Evolutionary conservation across 2,888 invertebrate genomes (phyloP), one percentile per base, ranked within the genome.

Genomic region (Torymus auratus): DNA sequence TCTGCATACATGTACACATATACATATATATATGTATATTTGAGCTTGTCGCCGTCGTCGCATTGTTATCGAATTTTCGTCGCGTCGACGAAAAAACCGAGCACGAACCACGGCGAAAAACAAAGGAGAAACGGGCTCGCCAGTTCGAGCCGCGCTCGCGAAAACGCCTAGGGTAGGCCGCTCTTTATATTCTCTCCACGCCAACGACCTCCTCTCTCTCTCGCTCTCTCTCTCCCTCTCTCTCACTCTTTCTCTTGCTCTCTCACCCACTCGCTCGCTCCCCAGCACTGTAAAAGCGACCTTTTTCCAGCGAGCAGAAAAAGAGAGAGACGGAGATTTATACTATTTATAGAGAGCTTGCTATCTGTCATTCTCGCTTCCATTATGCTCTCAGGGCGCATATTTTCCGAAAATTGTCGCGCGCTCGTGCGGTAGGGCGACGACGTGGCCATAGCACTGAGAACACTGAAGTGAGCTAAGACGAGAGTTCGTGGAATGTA

Each of bases 21-120:
- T 41, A 41, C 7, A 28, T 28, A 7, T 28, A 28, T 28, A 28
- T 41, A 41, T 41, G 41, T 41, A 41, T 41, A 41, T 41, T 41
- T 41, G 41, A 41, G 41, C 41, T 7, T 7, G 41, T 41, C 41
- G 41, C 7, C 56, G 20, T 56, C 17, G 50, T 67, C 68, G 53
- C 73, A 74, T 74, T 79, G 69, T 79, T 74, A 56, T 52, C 61
- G 55, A 60, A 71, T 80, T 74, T 74, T 58, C 58, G 70, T 64
- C 52, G 74, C 23, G 58, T 79, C 78, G 23, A 55, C 78, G n/a
- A 52, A 73, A 58, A 56, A 56, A 28, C 1, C 10, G 64, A 41
- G n/a, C n/a, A 41, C 14, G n/a, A 65, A 65, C 28, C 11, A 17
- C 15, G 14, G 50, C 23, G n/a, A 53, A 69, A 75, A 69, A 69